Percentiles rank a stretch among this genome's conserved stretches.
phyloP scores from a whole-genome alignment of 2,113 vertebrate species.

The Ophiodon elongatus region DNA sequence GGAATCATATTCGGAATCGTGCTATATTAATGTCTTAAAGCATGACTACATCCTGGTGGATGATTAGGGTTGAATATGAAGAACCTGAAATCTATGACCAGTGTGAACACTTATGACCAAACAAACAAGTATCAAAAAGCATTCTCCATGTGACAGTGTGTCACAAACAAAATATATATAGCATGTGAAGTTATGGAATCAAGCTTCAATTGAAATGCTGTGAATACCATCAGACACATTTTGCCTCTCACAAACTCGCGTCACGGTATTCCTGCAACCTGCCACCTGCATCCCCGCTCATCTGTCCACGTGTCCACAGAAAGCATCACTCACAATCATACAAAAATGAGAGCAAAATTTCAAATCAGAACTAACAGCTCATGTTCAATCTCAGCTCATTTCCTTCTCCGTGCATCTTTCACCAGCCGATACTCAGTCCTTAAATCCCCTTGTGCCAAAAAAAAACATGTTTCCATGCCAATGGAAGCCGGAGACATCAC shows the following conservation, averaged over 20 bases:
- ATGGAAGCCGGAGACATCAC: neutral
- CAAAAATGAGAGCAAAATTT: neutral
- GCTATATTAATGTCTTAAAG: neutral
- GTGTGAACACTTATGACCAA: neutral
- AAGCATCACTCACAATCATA: neutral
- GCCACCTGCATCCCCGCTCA: neutral
- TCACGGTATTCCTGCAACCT: neutral
- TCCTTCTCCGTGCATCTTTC: neutral
- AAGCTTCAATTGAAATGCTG: neutral
- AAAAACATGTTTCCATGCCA: neutral
- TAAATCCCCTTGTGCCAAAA: neutral
- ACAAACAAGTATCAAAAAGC: neutral
- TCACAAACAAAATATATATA: neutral
- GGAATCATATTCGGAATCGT: no score
- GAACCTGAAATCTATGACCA: neutral
- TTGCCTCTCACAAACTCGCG: neutral
- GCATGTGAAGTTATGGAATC: neutral
- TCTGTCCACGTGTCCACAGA: neutral
- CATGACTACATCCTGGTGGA: neutral
- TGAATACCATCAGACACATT: neutral
- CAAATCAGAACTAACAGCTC: neutral
- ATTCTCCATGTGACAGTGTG: neutral
- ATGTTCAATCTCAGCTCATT: neutral
- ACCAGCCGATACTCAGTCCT: neutral
- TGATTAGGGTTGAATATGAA: neutral